phyloP scores from a whole-genome alignment of 2,113 vertebrate genomes.

The Pelecanus crispus region DNA sequence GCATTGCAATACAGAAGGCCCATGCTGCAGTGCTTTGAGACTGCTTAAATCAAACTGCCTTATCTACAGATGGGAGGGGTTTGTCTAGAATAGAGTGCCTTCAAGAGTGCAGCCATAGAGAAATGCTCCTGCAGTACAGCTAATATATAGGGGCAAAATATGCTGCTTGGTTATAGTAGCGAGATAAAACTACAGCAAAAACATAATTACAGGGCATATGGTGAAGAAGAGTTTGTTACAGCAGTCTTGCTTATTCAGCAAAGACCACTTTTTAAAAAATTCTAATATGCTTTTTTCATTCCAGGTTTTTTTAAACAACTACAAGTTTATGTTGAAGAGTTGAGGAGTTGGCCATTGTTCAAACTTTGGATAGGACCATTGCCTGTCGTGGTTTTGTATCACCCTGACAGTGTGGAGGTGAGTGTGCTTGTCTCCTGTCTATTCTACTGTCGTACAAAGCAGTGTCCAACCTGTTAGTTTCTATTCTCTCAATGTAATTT shows the following conservation, averaged over 20 bases:
- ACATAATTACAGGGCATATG: neutral
- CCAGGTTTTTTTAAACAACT: constrained; percentile 89
- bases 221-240: neutral
- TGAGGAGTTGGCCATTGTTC: constrained; percentile 66
- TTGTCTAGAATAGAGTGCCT: neutral
- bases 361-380: constrained; percentile 88
- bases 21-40: neutral
- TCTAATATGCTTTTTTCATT: constrained; percentile 27
- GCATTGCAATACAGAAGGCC: neutral
- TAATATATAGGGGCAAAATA: neutral
- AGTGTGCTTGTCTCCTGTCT: neutral
- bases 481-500: neutral
- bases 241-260: neutral
- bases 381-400: constrained; percentile 78
- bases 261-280: neutral
- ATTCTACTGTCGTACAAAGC: neutral
- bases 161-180: neutral
- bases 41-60: neutral
- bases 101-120: neutral
- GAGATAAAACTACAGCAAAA: neutral
- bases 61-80: neutral
- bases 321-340: neutral
- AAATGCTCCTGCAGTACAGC: neutral
- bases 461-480: neutral
- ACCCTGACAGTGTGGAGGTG: constrained; percentile 87